These are phyloP conservation scores for Drosophila pruinosa DNA, from an alignment of 1,140 invertebrate genomes.

Conservation along the genomic window DNA sequence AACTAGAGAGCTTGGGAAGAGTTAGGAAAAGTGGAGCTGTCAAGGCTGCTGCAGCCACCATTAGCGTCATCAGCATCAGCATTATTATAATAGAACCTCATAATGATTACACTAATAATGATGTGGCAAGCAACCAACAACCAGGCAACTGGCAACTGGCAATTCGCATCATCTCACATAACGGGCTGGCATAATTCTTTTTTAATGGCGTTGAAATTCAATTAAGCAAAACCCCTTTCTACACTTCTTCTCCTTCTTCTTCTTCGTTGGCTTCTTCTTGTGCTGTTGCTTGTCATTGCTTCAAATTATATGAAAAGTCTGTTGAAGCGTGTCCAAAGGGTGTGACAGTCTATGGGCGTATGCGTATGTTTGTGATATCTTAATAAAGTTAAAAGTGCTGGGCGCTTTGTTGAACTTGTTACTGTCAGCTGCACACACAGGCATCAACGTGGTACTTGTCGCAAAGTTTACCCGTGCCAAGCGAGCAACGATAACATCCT, in stretches of 20 bases:
- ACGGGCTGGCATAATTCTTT: constrained; percentile 56
- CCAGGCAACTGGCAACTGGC: constrained; percentile 15
- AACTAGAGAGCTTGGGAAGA: background rate
- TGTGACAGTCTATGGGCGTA: background rate
- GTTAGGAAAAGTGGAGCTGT: background rate
- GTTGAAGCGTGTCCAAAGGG: constrained; percentile 17
- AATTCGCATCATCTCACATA: constrained; percentile 9
- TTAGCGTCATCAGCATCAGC: constrained; percentile 59
- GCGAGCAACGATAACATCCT: constrained; percentile 23
- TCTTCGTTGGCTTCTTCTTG: constrained; percentile 33
- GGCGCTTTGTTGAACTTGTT: constrained; percentile 67
- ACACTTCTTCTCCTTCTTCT: constrained; percentile 27
- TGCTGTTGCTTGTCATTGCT: constrained; percentile 51
- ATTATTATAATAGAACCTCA: constrained; percentile 57
- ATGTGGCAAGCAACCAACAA: constrained; percentile 14
- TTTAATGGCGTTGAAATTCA: constrained; percentile 77
- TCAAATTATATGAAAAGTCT: constrained; percentile 61
- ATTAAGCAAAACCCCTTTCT: constrained; percentile 63
- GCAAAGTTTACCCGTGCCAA: constrained; percentile 41
- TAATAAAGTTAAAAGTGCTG: constrained; percentile 73
- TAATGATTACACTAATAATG: constrained; percentile 52
- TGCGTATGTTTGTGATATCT: constrained; percentile 72
- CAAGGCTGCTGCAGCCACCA: constrained; percentile 50
- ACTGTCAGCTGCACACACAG: constrained; percentile 65
- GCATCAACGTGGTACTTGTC: constrained; percentile 32